Evolutionary conservation across 35 echinoderm and acorn worm genomes (phyloP).

Genomic region (Ophiothrix spiculata): DNA sequence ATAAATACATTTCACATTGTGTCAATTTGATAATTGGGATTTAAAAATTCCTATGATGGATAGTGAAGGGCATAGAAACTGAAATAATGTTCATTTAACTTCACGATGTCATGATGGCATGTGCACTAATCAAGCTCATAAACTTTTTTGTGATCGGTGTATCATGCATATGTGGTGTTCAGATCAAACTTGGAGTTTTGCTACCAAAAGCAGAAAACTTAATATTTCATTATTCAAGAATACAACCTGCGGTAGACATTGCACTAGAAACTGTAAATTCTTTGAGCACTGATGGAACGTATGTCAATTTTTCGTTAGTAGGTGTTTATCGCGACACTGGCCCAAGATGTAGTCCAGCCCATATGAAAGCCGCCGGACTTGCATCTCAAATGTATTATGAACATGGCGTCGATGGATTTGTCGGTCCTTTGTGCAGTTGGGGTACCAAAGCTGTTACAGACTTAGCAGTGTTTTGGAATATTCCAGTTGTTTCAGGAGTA

Average conservation of each 20-base stretch:
- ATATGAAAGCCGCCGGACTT: slow-evolving; percentile 48
- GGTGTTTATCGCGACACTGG: slow-evolving; percentile 45
- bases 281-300: slow-evolving; percentile 19
- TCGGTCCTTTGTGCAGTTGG: slow-evolving; percentile 57
- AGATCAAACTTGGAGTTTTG: neutral
- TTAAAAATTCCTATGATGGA: no score
- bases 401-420: slow-evolving; percentile 34
- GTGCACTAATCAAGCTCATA: no score
- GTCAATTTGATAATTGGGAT: no score
- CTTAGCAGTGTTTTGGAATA: slow-evolving; percentile 75
- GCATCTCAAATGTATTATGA: slow-evolving; percentile 43
- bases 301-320: slow-evolving; percentile 54
- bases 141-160: no score
- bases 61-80: no score
- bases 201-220: neutral
- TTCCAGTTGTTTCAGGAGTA: slow-evolving; percentile 57
- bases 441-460: slow-evolving; percentile 50
- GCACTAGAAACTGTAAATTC: slow-evolving; percentile 49
- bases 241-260: slow-evolving; percentile 73
- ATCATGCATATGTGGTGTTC: no score
- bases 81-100: no score
- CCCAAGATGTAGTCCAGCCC: slow-evolving; percentile 4
- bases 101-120: no score
- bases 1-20: no score
- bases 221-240: slow-evolving; percentile 26